Evolutionary conservation across 2,113 vertebrate genomes (phyloP), one percentile per base, ranked within the genome.

Genomic region (Equus quagga): DNA sequence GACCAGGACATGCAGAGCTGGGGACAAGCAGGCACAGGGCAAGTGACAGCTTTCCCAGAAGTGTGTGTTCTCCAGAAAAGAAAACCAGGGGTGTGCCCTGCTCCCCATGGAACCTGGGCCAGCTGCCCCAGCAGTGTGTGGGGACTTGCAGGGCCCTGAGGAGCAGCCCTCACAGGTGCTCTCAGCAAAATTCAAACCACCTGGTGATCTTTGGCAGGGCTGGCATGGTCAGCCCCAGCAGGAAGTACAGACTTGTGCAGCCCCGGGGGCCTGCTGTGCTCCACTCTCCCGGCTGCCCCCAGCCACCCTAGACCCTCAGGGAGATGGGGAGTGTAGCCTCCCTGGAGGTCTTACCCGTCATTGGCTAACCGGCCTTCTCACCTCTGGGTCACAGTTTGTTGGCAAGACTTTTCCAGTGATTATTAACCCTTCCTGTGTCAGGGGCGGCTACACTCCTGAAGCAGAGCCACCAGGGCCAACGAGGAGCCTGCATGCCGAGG

Each of bases 381-480:
- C 36, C 36, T 36, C 36, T 36, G 36, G 36, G 36, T 36, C 36
- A 36, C 36, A 36, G 36, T 36, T 36, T 36, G 36, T 36, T 36
- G 36, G 36, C 36, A 36, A 36, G 36, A 36, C 36, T 36, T 36
- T 36, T 36, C 36, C 36, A 36, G 36, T 36, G 36, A 36, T 36
- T 36, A 36, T 36, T 36, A 36, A 36, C 36, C 36, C 36, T 36
- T 36, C 36, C 36, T 36, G 36, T 3, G 36, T 36, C 36, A 36
- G 36, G 36, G 36, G 36, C 36, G 36, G 36, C 36, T 36, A 36
- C 36, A 36, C 36, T 36, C 36, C 5, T 0, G n/a, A n/a, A 11
- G 28, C 3, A 0, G 19, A 17, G 19, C 2, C 0, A 23, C 33
- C 1, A 0, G 36, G 49, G 44, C 1, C 0, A n/a, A 49, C 0